Conservation (phyloP, 2,888 invertebrate genomes). For the Herminia tarsipennalis region DNA sequence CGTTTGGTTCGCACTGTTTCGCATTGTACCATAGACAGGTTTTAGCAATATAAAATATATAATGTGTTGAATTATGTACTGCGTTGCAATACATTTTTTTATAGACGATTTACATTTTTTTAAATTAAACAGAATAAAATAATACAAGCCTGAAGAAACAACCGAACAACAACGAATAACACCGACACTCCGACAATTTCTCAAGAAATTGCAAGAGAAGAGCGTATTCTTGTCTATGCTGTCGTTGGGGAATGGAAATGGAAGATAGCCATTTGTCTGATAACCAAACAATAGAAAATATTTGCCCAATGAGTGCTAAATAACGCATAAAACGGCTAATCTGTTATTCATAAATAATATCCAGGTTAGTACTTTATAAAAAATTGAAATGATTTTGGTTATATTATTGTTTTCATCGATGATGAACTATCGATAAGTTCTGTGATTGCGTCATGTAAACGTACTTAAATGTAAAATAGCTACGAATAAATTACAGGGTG, state of each 20-base stretch:
- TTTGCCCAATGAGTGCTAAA: slow-evolving; percentile 19
- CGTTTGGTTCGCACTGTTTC: too few species aligned
- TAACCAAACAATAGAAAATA: slow-evolving; percentile 56
- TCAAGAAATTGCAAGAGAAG: too few species aligned
- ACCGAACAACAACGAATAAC: too few species aligned
- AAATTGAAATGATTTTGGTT: slow-evolving; percentile 64
- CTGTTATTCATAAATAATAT: slow-evolving; percentile 29
- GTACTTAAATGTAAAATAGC: slow-evolving; percentile 63
- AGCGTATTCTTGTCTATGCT: slow-evolving; percentile 53
- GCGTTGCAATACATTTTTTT: too few species aligned
- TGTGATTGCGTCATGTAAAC: slow-evolving; percentile 83
- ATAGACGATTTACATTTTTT: too few species aligned
- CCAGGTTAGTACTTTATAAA: slow-evolving; percentile 53
- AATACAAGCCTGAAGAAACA: background rate
- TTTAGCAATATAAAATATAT: too few species aligned
- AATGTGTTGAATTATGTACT: too few species aligned
- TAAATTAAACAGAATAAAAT: too few species aligned
- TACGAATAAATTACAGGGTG: slow-evolving; percentile 39
- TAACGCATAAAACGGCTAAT: slow-evolving; percentile 27
- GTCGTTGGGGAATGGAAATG: slow-evolving; percentile 58
- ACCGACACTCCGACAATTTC: too few species aligned
- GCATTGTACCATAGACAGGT: too few species aligned
- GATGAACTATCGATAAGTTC: slow-evolving; percentile 70
- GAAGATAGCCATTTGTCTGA: slow-evolving; percentile 75
- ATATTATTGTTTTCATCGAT: slow-evolving; percentile 78